phyloP scores from a whole-genome alignment of 2,888 invertebrate genomes.

The Phaedon cochleariae region DNA sequence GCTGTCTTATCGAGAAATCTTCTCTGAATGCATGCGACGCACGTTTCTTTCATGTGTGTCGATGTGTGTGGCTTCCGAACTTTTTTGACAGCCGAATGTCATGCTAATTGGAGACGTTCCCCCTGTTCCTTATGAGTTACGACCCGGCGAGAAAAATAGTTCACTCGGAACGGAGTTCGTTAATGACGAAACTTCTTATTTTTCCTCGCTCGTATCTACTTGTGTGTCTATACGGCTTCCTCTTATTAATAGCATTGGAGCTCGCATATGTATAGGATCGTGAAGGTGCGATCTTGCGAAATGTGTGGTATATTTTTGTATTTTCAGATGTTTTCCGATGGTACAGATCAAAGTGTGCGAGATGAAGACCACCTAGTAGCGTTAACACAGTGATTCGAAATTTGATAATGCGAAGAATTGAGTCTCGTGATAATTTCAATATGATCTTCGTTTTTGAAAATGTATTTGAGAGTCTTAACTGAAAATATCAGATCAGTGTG shows the following conservation, averaged over 20 bases:
- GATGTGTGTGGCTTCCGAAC: conserved; percentile 56
- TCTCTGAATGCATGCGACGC: conserved; percentile 45
- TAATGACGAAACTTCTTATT: conserved; percentile 51
- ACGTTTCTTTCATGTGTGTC: conserved; percentile 46
- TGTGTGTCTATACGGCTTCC: conserved; percentile 25
- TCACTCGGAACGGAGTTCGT: conserved; percentile 53
- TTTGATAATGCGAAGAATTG: no score
- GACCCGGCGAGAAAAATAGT: conserved; percentile 50
- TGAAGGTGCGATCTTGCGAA: conserved; percentile 6
- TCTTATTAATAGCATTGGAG: conserved; percentile 25
- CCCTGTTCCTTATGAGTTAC: conserved; percentile 53
- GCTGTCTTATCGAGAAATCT: conserved; percentile 36
- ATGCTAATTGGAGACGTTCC: conserved; percentile 59
- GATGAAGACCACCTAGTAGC: conserved; percentile 2
- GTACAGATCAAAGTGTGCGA: conserved; percentile 8
- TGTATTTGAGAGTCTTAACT: no score
- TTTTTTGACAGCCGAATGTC: conserved; percentile 56
- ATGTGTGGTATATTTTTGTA: conserved; percentile 4
- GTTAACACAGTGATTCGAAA: no score
- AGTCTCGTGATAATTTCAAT: no score
- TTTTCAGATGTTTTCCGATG: conserved; percentile 11
- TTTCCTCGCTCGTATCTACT: conserved; percentile 30
- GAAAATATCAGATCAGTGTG: no score
- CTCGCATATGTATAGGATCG: background rate
- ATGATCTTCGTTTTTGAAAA: no score